Conservation (phyloP, 1,140 invertebrate genomes). For the Physella acuta region DNA sequence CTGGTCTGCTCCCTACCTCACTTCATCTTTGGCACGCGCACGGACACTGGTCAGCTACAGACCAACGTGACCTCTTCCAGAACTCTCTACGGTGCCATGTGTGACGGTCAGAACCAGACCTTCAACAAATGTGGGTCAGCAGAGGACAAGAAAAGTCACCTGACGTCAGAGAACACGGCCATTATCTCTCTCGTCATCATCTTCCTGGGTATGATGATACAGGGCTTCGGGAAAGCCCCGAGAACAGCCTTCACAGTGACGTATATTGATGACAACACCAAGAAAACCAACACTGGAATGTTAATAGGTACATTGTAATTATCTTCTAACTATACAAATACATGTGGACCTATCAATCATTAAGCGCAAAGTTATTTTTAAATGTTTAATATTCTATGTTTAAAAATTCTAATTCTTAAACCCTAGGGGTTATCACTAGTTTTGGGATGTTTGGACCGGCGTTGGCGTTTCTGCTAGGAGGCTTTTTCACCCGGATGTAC, state of each 20-base stretch:
- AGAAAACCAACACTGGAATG: constrained; percentile 29
- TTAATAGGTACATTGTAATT: too few species aligned
- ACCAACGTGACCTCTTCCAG: constrained; percentile 12
- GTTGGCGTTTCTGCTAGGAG: too few species aligned
- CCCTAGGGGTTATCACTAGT: too few species aligned
- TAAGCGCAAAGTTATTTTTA: too few species aligned
- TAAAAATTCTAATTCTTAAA: too few species aligned
- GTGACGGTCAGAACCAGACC: not conserved
- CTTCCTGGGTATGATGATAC: constrained; percentile 18
- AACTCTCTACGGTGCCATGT: not conserved
- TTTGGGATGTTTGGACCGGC: too few species aligned
- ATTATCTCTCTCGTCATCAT: constrained; percentile 24
- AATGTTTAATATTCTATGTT: too few species aligned
- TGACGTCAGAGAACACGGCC: not conserved
- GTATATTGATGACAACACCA: constrained; percentile 28
- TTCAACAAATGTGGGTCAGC: not conserved
- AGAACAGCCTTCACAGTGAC: constrained; percentile 21
- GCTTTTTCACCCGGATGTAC: too few species aligned
- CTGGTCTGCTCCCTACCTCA: constrained; percentile 37
- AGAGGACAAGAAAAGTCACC: not conserved
- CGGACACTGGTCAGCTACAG: not conserved
- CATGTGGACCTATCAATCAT: too few species aligned
- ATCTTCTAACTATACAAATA: too few species aligned
- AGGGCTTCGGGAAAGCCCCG: constrained; percentile 29
- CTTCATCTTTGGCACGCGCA: constrained; percentile 31